These are phyloP conservation scores for Schizotus pectinicornis DNA, from an alignment of 2,888 invertebrate genomes.

Conservation along the genomic window DNA sequence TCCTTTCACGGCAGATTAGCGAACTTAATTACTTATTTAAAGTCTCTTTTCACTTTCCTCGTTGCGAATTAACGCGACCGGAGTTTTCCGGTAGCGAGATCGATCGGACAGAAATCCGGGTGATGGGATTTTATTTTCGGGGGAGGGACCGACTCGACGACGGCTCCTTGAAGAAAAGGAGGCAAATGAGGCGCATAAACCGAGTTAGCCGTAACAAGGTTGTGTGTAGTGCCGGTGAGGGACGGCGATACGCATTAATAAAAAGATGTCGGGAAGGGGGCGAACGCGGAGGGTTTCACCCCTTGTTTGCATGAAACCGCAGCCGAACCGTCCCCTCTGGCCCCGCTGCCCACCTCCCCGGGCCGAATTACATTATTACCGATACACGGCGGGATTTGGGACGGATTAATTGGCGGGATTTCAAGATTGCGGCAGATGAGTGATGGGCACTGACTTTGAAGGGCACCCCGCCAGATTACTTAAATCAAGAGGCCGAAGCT, in stretches of 20 bases:
- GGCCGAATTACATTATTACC: conserved; percentile 37
- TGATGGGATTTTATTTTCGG: too few species aligned
- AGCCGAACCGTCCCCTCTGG: conserved; percentile 21
- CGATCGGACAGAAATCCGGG: conserved; percentile 5
- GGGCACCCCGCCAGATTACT: too few species aligned
- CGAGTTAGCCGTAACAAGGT: conserved; percentile 36
- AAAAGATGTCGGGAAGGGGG: conserved; percentile 38
- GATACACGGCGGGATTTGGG: conserved; percentile 39
- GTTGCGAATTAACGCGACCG: conserved; percentile 27
- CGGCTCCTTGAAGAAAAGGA: conserved; percentile 20
- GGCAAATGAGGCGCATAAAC: conserved; percentile 36
- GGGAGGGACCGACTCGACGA: background rate
- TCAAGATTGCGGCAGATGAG: background rate
- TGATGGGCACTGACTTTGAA: too few species aligned
- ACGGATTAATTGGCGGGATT: conserved; percentile 19
- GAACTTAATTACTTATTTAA: conserved; percentile 41
- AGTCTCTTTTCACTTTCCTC: conserved; percentile 34
- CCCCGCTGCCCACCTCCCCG: conserved; percentile 2
- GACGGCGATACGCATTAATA: conserved; percentile 41
- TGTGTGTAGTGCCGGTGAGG: conserved; percentile 20
- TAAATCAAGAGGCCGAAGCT: too few species aligned
- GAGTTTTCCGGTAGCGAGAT: conserved; percentile 5
- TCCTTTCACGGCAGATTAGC: conserved; percentile 37
- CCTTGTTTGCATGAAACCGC: conserved; percentile 52
- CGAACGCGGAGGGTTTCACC: conserved; percentile 34